Percentiles rank a stretch among this genome's conserved stretches.
phyloP scores from a whole-genome alignment of 2,797 vertebrate species.

The Setipinna tenuifilis region DNA sequence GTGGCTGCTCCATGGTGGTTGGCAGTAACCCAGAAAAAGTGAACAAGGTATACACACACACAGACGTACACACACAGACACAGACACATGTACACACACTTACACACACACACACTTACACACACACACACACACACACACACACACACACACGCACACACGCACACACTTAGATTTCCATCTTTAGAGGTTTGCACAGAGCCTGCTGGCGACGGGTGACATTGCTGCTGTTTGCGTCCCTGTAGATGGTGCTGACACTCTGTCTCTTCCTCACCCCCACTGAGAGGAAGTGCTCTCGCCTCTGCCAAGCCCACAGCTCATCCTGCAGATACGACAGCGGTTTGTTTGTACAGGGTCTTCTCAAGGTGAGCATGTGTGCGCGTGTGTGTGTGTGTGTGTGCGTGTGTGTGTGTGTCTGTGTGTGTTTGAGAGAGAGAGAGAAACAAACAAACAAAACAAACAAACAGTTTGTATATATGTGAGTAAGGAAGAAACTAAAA shows the following conservation, averaged over 20 bases:
- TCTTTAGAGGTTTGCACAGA: neutral
- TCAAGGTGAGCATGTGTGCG: conserved; percentile 82
- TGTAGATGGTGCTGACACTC: conserved; percentile 92
- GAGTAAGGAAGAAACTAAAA: neutral
- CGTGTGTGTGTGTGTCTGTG: neutral
- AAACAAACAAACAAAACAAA: neutral
- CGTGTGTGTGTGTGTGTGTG: neutral
- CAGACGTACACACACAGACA: too few relatives aligned
- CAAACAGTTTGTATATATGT: neutral
- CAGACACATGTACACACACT: too few relatives aligned
- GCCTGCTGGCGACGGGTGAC: neutral
- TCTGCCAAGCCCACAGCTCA: conserved; percentile 84
- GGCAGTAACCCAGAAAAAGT: conserved; percentile 98
- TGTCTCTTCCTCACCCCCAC: conserved; percentile 93
- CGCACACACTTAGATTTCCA: neutral
- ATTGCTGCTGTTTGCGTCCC: conserved; percentile 37
- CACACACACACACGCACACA: neutral
- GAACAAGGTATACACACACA: conserved; percentile 85
- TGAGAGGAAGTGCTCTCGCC: conserved; percentile 93
- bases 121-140: neutral
- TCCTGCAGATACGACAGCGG: conserved; percentile 94
- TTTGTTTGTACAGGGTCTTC: conserved; percentile 95
- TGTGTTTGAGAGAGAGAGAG: neutral
- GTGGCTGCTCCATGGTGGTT: conserved; percentile 95
- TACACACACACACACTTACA: neutral